Conservation (phyloP, 1,140 invertebrate genomes). For the Brachionus sp. region DNA sequence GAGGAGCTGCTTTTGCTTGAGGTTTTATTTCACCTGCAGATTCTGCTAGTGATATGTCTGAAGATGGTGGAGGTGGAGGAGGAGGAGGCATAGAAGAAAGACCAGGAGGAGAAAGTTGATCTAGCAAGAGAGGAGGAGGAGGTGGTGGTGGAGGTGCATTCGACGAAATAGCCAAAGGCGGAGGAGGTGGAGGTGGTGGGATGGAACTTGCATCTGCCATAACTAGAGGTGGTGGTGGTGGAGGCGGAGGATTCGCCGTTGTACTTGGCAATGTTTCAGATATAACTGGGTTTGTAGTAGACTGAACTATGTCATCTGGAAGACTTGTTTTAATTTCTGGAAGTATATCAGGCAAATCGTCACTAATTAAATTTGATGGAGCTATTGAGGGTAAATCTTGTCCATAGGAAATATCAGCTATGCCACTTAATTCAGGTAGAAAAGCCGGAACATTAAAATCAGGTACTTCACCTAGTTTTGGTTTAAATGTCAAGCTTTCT, state of each 20-base stretch:
- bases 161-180: neutral
- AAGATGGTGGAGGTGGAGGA: neutral
- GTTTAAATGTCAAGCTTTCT: conserved; percentile 37
- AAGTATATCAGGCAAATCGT: conserved; percentile 39
- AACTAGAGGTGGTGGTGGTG: neutral
- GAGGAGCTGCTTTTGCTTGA: neutral
- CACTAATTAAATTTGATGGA: conserved; percentile 27
- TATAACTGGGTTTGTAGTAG: neutral
- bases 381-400: conserved; percentile 40
- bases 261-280: neutral
- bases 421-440: conserved; percentile 31
- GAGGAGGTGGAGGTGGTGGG: conserved; percentile 29
- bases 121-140: neutral
- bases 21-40: neutral
- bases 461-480: conserved; percentile 37
- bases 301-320: neutral
- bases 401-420: conserved; percentile 41
- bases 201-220: neutral
- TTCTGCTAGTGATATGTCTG: neutral
- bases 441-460: conserved; percentile 44
- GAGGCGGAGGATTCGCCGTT: neutral
- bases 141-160: neutral
- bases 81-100: neutral
- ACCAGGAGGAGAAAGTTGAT: neutral
- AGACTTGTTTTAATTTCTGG: conserved; percentile 5